Base-by-base conservation (phyloP, 1,140 invertebrate species). In the Ctenoplectra terminalis region DNA sequence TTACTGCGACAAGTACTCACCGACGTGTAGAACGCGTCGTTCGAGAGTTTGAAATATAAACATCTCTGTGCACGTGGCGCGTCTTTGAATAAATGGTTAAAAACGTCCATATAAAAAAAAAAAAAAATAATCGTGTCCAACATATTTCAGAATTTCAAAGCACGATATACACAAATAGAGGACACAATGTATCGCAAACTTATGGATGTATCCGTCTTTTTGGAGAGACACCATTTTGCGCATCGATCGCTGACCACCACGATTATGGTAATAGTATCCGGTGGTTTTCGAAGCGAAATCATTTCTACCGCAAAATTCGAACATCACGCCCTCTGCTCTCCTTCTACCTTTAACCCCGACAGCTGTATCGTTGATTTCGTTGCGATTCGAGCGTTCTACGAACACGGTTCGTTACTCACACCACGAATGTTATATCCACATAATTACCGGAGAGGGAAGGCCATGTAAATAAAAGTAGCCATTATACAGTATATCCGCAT, bases 341-440 rank as follows among this genome's bases (percentile, higher is more conserved):
- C 5, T 20, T 13, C 20, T 34, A 2, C 15, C 20, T 3, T 46
- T 20, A n/a, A 52, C 23, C 20, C 13, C 2, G 20, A 13, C 1
- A 26, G 34, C 2, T 34, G 11, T 70, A 71, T 58, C 61, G 52
- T 74, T 56, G 56, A 23, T 82, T 67, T 29, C 31, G 29, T 15
- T 1, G 54, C n/a, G 52, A 69, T 67, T 67, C 63, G 7, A 29
- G n/a, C 60, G 72, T 50, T 69, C 52, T 43, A 40, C 60, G 63
- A 61, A 69, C 56, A 54, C 48, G 80, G 73, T 82, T 63, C 80
- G 80, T 82, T 82, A 82, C 52, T 56, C 46, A 15, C n/a, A 17
- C 31, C 29, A 34, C 43, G 31, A 40, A 56, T 11, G 34, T 77
- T 58, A 37, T 48, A 58, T 20, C 50, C 60, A 1, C 43, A n/a